A percentile compares a stretch with the other conserved stretches of the same genome.
Evolutionary conservation across 2,797 vertebrate species (phyloP).

Genomic region (Poeciliopsis turneri): DNA sequence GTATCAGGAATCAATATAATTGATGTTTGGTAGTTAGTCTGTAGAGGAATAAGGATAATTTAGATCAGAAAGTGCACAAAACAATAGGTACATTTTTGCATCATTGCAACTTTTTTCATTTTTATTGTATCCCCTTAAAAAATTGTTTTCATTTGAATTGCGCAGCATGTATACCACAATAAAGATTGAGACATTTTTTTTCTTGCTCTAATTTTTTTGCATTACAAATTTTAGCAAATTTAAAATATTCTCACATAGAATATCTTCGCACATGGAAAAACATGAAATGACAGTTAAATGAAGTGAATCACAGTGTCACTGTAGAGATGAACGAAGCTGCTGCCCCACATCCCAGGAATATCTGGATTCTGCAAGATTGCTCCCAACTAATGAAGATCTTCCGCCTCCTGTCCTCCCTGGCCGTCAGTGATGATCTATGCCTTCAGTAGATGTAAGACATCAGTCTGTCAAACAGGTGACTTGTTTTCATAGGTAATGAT

Average conservation of each 20-base stretch:
- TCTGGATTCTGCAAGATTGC: constrained; percentile 60
- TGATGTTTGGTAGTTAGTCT: not conserved
- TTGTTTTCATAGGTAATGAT: constrained; percentile 77
- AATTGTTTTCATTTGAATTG: not conserved
- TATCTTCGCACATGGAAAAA: not conserved
- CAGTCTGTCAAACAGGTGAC: constrained; percentile 52
- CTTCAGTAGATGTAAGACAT: constrained; percentile 51
- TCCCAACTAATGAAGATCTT: constrained; percentile 64
- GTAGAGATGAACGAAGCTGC: constrained; percentile 32
- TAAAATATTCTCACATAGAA: not conserved
- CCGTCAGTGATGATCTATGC: constrained; percentile 67
- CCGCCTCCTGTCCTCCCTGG: constrained; percentile 54
- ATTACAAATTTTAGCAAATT: not conserved
- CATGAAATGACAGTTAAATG: not conserved
- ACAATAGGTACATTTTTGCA: not conserved
- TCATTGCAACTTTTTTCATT: not conserved
- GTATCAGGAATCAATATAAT: not conserved
- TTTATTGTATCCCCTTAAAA: not conserved
- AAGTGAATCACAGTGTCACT: constrained; percentile 20
- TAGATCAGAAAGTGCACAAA: not conserved
- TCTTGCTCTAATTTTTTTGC: not conserved
- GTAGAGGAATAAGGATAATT: not conserved
- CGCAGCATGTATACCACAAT: not conserved
- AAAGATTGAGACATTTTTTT: not conserved
- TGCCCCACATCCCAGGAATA: constrained; percentile 32